Base-by-base conservation (phyloP, 1,140 invertebrate genomes). In the Drosophila equinoxialis region DNA sequence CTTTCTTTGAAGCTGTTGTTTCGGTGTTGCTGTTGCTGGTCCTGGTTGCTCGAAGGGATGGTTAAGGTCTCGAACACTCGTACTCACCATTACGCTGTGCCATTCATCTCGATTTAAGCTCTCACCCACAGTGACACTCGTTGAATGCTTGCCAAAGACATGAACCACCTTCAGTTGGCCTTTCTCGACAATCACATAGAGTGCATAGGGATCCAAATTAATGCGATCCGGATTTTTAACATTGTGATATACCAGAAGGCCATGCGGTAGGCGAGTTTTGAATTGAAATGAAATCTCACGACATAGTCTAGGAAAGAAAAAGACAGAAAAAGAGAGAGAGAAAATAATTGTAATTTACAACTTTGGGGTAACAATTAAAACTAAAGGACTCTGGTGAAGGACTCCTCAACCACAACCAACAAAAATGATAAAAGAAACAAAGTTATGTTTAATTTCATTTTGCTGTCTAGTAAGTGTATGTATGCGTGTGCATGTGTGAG, bases 81-180 rank as follows among this genome's bases (percentile, higher is more conserved):
- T 51, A 71, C 93, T 93, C 71, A 95, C 94, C 45, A 95, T 95
- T 23, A 98, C 96, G 83, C 94, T 95, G 92, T 98, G 97, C 97
- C 97, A 98, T 83, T 96, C 95, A 90, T 98, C 97, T 81, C 96
- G 94, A 92, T 98, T 98, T 23, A 98, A 92, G 11, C 96, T 97
- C 92, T 97, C 94, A 39, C 97, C 97, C n/a, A 98, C 96, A 3
- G 96, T 97, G 42, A 97, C 94, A 67, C 96, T 97, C 6, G 96
- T 97, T 55, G 96, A 95, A 91, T 96, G 95, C 91, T 97, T 96
- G 1, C 96, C 96, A 92, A 97, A 97, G 17, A 97, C 96, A 90
- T 97, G 96, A n/a, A 97, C 96, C 57, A 97, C 96, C 93, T 97
- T 97, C 11, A 97, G 91, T 92, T 97, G 96, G 26, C 97, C 97